A percentile compares a stretch with the other conserved stretches of the same genome.
Evolutionary conservation across 2,797 vertebrate species (phyloP).

Genomic region (Paramormyrops hopkinsi): DNA sequence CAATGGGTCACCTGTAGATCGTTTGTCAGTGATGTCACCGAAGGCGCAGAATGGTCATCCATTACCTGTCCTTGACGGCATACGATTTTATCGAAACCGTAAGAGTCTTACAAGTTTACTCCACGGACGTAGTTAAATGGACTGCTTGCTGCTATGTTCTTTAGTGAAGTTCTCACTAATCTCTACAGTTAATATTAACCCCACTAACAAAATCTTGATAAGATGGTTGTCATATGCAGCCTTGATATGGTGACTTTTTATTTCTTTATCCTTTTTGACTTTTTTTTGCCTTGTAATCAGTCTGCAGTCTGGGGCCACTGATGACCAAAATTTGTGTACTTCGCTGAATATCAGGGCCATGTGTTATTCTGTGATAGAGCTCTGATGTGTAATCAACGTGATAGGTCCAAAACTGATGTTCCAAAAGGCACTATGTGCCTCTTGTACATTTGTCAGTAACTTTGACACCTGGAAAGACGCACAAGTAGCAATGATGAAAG

Average conservation of each 20-base stretch:
- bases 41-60: background rate
- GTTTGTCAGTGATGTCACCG: background rate
- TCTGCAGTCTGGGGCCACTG: background rate
- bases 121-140: background rate
- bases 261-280: background rate
- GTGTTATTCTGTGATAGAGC: background rate
- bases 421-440: background rate
- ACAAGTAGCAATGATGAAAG: background rate
- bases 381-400: background rate
- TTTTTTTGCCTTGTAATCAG: background rate
- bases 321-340: background rate
- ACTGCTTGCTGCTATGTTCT: background rate
- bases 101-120: background rate
- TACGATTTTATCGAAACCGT: background rate
- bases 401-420: background rate
- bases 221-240: background rate
- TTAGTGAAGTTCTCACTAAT: background rate
- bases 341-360: background rate
- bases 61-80: background rate
- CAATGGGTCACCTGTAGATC: background rate
- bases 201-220: background rate
- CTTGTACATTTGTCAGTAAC: background rate
- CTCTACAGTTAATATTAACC: background rate
- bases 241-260: background rate
- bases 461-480: background rate